Percentiles rank a stretch among this genome's conserved stretches.
These are phyloP conservation scores for Lepidostoma basale DNA, from an alignment of 1,140 invertebrate species.

Conservation along the genomic window DNA sequence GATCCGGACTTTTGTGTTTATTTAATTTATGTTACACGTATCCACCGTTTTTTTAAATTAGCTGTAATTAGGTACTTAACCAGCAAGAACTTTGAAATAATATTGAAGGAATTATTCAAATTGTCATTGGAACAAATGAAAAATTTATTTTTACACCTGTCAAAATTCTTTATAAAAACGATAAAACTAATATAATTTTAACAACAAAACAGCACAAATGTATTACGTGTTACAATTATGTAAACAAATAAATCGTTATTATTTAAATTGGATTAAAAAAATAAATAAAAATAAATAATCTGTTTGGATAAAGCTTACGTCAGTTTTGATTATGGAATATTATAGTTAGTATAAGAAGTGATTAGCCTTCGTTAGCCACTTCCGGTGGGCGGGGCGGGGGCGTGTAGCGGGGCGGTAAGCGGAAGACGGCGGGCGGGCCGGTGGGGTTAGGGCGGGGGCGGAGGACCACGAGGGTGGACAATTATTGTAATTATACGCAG, in stretches of 20 bases:
- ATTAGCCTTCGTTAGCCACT: not conserved
- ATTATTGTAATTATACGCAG: too few relatives aligned
- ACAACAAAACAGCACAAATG: not conserved
- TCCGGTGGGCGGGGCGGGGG: slow-evolving; percentile 7
- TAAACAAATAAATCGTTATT: not conserved
- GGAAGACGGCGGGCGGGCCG: not conserved
- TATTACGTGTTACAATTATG: not conserved
- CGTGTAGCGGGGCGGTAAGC: not conserved
- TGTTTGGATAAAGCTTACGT: too few relatives aligned
- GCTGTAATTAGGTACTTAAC: too few relatives aligned
- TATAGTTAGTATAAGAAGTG: not conserved
- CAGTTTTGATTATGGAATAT: not conserved
- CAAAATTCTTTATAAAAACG: not conserved
- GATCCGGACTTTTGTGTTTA: too few relatives aligned
- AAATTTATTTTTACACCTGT: too few relatives aligned
- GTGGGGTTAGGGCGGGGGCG: not conserved
- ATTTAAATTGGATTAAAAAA: not conserved
- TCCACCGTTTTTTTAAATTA: too few relatives aligned
- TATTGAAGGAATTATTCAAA: too few relatives aligned
- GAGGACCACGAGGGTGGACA: not conserved
- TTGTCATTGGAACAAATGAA: too few relatives aligned
- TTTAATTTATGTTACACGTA: too few relatives aligned
- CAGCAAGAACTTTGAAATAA: too few relatives aligned
- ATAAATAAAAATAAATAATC: too few relatives aligned
- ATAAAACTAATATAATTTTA: not conserved